Percentiles rank a stretch among this genome's conserved stretches.
Evolutionary conservation across 2,113 vertebrate species (phyloP).

Genomic region (Mesocricetus auratus): DNA sequence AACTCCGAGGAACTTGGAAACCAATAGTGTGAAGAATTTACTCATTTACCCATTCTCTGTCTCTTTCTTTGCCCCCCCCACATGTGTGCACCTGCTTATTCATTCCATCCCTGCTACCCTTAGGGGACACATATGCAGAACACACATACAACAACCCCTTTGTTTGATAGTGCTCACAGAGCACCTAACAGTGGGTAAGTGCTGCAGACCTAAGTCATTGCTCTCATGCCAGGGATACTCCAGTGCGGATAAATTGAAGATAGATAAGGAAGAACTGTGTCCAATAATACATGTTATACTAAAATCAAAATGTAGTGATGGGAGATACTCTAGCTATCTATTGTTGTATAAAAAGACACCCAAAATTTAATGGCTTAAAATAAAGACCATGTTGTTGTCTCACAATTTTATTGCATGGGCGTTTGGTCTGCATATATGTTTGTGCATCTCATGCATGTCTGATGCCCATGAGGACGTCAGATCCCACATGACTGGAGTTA

Average conservation of each 20-base stretch:
- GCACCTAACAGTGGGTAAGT: background rate
- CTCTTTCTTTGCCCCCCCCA: background rate
- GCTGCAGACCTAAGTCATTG: background rate
- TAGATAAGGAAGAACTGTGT: background rate
- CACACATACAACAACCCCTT: background rate
- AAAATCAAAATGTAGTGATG: background rate
- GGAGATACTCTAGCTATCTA: background rate
- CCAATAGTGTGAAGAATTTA: background rate
- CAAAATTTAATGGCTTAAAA: background rate
- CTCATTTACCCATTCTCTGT: background rate
- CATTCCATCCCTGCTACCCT: background rate
- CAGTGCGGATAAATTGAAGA: background rate
- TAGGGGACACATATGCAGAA: background rate
- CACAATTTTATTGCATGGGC: background rate
- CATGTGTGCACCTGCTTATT: background rate
- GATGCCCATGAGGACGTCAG: background rate
- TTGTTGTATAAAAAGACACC: background rate
- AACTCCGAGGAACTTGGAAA: background rate
- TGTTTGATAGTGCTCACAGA: background rate
- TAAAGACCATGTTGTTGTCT: background rate
- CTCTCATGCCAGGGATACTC: background rate
- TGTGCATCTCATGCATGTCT: background rate
- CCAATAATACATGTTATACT: background rate
- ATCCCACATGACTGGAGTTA: background rate
- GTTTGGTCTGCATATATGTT: background rate